Evolutionary conservation across 1,140 invertebrate species (phyloP), one percentile per base, ranked within the genome.

Genomic region (Philopotamus ludificatus): DNA sequence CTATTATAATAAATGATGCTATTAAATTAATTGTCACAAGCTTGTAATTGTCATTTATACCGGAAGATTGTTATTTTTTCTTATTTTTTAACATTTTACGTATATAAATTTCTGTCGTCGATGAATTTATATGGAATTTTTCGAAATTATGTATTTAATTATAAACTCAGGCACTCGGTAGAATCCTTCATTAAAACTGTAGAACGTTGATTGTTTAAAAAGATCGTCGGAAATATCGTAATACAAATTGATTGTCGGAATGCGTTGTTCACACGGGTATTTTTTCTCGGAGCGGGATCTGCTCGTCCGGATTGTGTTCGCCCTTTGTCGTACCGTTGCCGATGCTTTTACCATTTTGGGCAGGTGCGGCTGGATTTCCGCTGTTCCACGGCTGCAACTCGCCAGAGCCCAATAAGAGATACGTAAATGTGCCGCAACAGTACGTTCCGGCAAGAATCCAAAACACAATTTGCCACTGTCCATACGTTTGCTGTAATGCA

Each of bases 381-480:
- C 69, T 65, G 72, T 86, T 88, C 88, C 88, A 90, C 1, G 79
- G 74, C 73, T 91, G 89, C 16, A 90, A 75, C 65, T 90, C 84
- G 0, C 89, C 90, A 0, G 83, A 84, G 3, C 90, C 90, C 44
- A 91, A 81, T 9, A 88, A 65, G 2, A 85, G 71, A 76, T 89
- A 97, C 0, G 85, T 74, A 0, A 89, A 42, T 0, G 87, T 86
- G 0, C 90, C 92, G 9, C 82, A 73, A 1, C 85, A 75, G 73
- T 94, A 95, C 0, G 89, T 86, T 2, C 73, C 82, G 0, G 88
- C 86, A 2, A 93, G 73, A 25, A 94, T 89, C 83, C 88, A 92
- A 76, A 95, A 95, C 0, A 96, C 89, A 45, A 87, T 86, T 71
- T 86, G 87, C 93, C 93, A 96, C 72, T 89, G 85, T 12, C 81